These are phyloP conservation scores for Tonatia bakeri DNA, from an alignment of 2,113 vertebrate species.

Conservation along the genomic window DNA sequence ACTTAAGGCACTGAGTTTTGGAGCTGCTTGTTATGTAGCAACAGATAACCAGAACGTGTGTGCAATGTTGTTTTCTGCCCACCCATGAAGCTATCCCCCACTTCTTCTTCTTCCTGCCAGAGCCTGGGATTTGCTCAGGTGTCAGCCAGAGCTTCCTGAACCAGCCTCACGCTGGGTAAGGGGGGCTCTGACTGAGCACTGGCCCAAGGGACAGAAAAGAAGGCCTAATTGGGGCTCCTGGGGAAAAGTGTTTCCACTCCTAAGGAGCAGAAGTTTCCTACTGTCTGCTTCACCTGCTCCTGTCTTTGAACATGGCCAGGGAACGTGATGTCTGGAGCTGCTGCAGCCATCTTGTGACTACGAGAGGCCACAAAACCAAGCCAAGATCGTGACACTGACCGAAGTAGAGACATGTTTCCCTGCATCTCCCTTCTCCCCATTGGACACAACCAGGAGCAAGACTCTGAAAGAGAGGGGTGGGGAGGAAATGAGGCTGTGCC, in stretches of 20 bases:
- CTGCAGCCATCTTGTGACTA: background rate
- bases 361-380: background rate
- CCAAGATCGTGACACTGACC: background rate
- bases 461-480: background rate
- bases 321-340: background rate
- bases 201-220: background rate
- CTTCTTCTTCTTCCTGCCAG: background rate
- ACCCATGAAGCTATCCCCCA: background rate
- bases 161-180: background rate
- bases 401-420: background rate
- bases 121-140: background rate
- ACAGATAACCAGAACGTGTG: background rate
- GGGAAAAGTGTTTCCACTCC: background rate
- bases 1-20: background rate
- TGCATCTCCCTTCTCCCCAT: background rate
- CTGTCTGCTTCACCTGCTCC: background rate
- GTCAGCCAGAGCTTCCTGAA: background rate
- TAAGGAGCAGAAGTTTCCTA: background rate
- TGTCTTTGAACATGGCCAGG: background rate
- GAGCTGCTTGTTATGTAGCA: background rate
- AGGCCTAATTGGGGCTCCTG: background rate
- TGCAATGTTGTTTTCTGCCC: background rate
- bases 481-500: background rate
- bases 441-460: background rate
- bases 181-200: no score